Evolutionary conservation across 2,888 invertebrate genomes (phyloP), one percentile per base, ranked within the genome.

Genomic region (Coenonympha glycerion): DNA sequence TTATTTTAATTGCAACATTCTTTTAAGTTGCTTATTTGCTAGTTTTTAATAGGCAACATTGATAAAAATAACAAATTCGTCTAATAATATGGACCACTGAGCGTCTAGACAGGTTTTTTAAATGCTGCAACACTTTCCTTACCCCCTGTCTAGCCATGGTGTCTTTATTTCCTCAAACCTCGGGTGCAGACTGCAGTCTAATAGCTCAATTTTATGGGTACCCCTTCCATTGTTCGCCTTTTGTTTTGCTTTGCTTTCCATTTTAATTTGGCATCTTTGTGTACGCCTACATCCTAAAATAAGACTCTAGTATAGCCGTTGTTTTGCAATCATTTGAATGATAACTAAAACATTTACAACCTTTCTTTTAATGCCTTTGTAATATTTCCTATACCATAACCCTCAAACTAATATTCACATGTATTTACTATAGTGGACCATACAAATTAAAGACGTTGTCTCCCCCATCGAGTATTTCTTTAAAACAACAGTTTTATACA

Each of bases 61-160:
- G n/a, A n/a, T n/a, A n/a, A 28, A 28, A 28, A 18, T 41, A 28
- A 41, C 28, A 19, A 41, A 19, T 41, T 30, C 28, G 41, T 19
- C 30, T 11, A 41, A 6, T 19, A 11, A 6, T 28, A 26, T 19
- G 19, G 30, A 41, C 41, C 11, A 30, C 19, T 6, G 3, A 9
- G n/a, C 28, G 41, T 30, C 41, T 41, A 41, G 41, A 41, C 41
- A 8, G 22, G 44, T 33, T 31, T 44, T 31, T 44, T 44, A 22
- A 44, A 9, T 13, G n/a, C 44, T 21, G 31, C 31, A 30, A 44
- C 31, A 41, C 41, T 30, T 41, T 41, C 18, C 41, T 30, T 11
- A 18, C 18, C 28, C 40, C 28, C 28, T 30, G 28, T 19, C 28
- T 41, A 41, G 39, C 30, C 18, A 11, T 18, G 11, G 28, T 13